Evolutionary conservation across 2,113 vertebrate species (phyloP).

Genomic region (Cervus canadensis): DNA sequence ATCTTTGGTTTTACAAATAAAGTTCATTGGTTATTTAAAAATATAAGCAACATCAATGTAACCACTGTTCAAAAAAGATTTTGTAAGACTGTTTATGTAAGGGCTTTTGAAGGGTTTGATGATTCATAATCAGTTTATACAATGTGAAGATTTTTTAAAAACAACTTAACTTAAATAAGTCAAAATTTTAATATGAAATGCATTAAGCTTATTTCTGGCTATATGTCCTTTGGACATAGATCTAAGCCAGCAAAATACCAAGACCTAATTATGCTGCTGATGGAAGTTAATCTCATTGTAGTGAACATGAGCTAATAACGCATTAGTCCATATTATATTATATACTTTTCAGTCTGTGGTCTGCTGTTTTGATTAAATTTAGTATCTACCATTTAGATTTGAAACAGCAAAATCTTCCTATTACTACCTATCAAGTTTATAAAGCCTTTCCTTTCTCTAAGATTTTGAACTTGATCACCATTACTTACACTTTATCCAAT

Average conservation of each 20-base stretch:
- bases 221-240: conserved; percentile 49
- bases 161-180: background rate
- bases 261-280: conserved; percentile 70
- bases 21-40: conserved; percentile 37
- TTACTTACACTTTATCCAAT: background rate
- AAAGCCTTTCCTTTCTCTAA: conserved; percentile 57
- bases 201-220: conserved; percentile 22
- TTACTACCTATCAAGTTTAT: conserved; percentile 52
- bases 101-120: background rate
- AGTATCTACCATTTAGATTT: conserved; percentile 57
- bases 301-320: conserved; percentile 72
- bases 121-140: conserved; percentile 42
- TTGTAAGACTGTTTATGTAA: background rate
- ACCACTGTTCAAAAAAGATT: conserved; percentile 13
- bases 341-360: conserved; percentile 69
- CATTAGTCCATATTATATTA: conserved; percentile 71
- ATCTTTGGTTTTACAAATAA: conserved; percentile 30
- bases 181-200: conserved; percentile 22
- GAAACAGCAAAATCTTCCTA: conserved; percentile 63
- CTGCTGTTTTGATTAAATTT: conserved; percentile 78
- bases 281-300: conserved; percentile 75
- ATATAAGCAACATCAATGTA: conserved; percentile 20
- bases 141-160: conserved; percentile 32
- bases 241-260: conserved; percentile 47
- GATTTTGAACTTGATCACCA: conserved; percentile 31